Evolutionary conservation across 2,888 invertebrate species (phyloP), one percentile per base, ranked within the genome.

Genomic region (Augiades crinisus): DNA sequence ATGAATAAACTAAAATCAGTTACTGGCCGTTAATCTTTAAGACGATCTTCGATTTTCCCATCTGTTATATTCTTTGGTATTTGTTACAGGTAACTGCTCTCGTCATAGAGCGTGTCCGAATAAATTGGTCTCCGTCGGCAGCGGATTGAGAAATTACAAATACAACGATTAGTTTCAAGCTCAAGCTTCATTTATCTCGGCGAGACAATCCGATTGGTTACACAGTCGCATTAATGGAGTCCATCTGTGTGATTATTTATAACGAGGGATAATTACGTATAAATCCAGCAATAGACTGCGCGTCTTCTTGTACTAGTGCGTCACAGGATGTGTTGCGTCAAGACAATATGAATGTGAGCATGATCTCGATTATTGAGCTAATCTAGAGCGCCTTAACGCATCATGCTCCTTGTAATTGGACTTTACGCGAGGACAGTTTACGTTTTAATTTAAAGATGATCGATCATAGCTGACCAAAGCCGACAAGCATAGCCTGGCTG

Each of bases 71-170:
- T 21, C 30, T 31, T 33, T 24, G 49, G 7, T 47, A 16, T 49
- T 33, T 40, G 49, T 55, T 50, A 56, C 53, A 60, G 50, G 52
- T 74, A 75, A 74, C 73, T 49, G 33, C 24, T 69, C 72, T 64
- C 64, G 68, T 69, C 73, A 74, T 60, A 55, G 55, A 58, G 65
- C 70, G 64, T 69, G 68, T 72, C 76, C 61, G 67, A 78, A 73
- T 66, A 66, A 72, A 82, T 84, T 73, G 64, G 73, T 74, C 73
- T 67, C 70, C 71, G 76, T 72, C 73, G 58, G 64, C 60, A 63
- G 56, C 59, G 62, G 68, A 75, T 81, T 78, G 77, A 78, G 81
- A 79, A 78, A 82, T 82, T 72, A 78, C 71, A 72, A 80, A 76
- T 69, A 72, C 64, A 70, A 71, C 69, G 73, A 83, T 81, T 81